Conservation (phyloP, 30 jellyfish, hydroid and myxozoan genomes). For the Hydractinia symbiolongicarpus region DNA sequence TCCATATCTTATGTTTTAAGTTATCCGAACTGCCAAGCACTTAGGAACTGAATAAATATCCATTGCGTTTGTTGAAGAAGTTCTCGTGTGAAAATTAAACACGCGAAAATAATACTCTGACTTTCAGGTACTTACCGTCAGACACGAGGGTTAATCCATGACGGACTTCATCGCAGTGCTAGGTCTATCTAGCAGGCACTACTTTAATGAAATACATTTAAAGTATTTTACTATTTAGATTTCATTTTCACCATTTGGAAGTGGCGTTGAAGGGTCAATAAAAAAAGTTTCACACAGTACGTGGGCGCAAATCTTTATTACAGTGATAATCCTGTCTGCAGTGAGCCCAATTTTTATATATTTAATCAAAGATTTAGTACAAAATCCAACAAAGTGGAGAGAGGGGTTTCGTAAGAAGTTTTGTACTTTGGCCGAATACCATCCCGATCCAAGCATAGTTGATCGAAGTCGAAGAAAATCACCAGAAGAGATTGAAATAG, state of each 20-base stretch:
- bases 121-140: too few relatives aligned
- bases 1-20: too few relatives aligned
- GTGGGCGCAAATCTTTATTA: slow-evolving; percentile 77
- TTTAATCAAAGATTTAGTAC: slow-evolving; percentile 38
- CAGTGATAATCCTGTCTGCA: slow-evolving; percentile 45
- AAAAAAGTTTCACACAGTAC: slow-evolving; percentile 56
- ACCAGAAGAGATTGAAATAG: slow-evolving; percentile 54
- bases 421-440: slow-evolving; percentile 50
- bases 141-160: too few relatives aligned
- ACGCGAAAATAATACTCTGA: too few relatives aligned
- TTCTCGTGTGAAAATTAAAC: too few relatives aligned
- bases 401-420: slow-evolving; percentile 56
- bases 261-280: slow-evolving; percentile 67
- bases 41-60: too few relatives aligned
- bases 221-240: slow-evolving; percentile 23
- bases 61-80: too few relatives aligned
- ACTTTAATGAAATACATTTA: too few relatives aligned
- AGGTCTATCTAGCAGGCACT: too few relatives aligned
- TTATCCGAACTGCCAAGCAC: too few relatives aligned
- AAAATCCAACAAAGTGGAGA: slow-evolving; percentile 68
- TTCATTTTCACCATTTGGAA: slow-evolving; percentile 65
- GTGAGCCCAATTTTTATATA: slow-evolving; percentile 56
- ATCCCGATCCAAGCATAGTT: slow-evolving; percentile 75
- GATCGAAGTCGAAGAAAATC: slow-evolving; percentile 72
- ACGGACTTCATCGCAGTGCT: too few relatives aligned